Evolutionary conservation across 2,113 vertebrate species (phyloP), one percentile per base, ranked within the genome.

Genomic region (Arenaria interpres): DNA sequence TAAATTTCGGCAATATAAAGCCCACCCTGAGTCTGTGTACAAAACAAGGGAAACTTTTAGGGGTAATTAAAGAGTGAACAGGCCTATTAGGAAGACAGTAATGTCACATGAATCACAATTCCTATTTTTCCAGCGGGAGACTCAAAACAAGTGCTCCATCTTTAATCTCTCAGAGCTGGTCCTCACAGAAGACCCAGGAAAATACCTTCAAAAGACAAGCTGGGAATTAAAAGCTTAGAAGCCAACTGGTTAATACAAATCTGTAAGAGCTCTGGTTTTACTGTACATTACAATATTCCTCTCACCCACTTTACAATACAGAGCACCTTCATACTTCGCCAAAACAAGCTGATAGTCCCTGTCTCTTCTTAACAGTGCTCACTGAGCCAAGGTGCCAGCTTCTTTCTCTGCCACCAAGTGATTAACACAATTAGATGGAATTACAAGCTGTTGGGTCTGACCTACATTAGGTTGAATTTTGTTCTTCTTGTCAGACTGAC

Each of bases 301-400:
- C 51, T 93, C 46, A 64, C n/a, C 15, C 27, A 37, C 43, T 69
- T 56, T 71, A 22, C 22, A 66, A 6, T 0, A 8, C 22, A 9
- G 25, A 77, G 20, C 28, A 74, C 10, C 6, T 77, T 80, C 51
- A 8, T 54, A 74, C 78, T 85, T 64, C 69, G 51, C 24, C n/a
- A 73, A 64, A 62, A 2, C 32, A 19, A 57, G 24, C 32, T 16
- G 21, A 4, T 10, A 14, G 41, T 74, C 56, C 32, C 35, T 33
- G 18, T 46, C 4, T 24, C 56, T 43, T 48, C 43, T 6, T 73
- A 35, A 35, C 27, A 91, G 37, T 16, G 50, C 30, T 84, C 3
- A 0, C 48, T 35, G 27, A 2, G 1, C 45, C 0, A 0, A 80
- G 32, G 28, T 69, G 39, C 27, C 4, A 2, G 19, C 41, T 84